Evolutionary conservation across 2,113 vertebrate species (phyloP).

Genomic region (Aphelocoma coerulescens): DNA sequence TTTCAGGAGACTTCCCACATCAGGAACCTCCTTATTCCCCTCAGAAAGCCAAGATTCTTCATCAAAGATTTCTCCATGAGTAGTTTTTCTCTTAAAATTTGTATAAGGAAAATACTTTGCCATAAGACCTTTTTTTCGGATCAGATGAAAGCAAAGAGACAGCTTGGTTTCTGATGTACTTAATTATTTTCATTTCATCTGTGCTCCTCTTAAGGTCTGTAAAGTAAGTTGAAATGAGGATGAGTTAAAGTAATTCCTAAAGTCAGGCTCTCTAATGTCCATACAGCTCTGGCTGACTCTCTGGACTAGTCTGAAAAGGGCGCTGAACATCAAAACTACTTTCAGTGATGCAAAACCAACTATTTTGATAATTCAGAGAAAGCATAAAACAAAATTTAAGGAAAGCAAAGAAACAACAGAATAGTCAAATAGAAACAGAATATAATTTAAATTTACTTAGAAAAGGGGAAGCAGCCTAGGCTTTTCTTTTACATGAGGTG

Average conservation of each 20-base stretch:
- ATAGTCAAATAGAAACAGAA: neutral
- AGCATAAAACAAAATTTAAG: neutral
- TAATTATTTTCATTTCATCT: neutral
- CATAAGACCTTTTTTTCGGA: neutral
- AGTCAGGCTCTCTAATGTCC: neutral
- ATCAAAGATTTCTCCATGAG: neutral
- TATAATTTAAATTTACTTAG: neutral
- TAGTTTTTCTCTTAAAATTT: neutral
- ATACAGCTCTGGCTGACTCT: neutral
- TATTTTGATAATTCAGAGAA: neutral
- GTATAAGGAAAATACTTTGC: neutral
- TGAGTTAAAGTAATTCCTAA: neutral
- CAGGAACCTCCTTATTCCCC: neutral
- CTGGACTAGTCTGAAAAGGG: neutral
- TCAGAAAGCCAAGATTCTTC: neutral
- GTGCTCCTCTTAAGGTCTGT: neutral
- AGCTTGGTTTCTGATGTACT: neutral
- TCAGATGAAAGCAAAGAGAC: neutral
- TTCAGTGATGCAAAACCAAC: neutral
- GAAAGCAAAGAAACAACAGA: neutral
- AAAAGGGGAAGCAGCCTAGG: neutral
- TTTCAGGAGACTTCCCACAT: neutral
- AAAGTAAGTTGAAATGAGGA: neutral
- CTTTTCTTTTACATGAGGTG: neutral
- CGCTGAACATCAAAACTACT: neutral